Base-by-base conservation (phyloP, 2,888 invertebrate genomes). In the Gryllus longicercus region DNA sequence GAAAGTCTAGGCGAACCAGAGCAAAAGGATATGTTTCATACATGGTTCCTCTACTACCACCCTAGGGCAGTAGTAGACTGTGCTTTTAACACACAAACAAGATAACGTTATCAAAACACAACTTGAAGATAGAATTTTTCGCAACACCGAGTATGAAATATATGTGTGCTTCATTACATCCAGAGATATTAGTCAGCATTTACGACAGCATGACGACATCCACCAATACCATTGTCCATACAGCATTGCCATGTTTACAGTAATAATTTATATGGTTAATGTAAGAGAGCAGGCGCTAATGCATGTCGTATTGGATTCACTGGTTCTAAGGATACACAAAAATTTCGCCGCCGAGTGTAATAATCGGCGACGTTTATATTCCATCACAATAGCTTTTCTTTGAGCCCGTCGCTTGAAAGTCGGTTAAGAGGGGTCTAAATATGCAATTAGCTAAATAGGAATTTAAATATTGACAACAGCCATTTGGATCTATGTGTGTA, bases 11-110 rank as follows among this genome's bases (percentile, higher is more conserved):
- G 83, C 81, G 82, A 79, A 38, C 81, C 83, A 75, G 80, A 79
- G 78, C 80, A 80, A 80, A 63, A 80, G 80, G 83, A 83, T 83
- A 83, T 83, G 83, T 83, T 78, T 82, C 74, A 78, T 82, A 79
- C 80, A 82, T 83, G 83, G 83, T 83, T 83, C 82, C 80, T 79
- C 76, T 75, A 38, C 77, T 76, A 81, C 81, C 75, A 79, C 81
- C 23, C 49, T 51, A 18, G 79, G 50, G 77, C 76, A 79, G 77
- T 51, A 81, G 77, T 81, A 77, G 63, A 51, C 21, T 80, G 76
- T 75, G 38, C 78, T 79, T 74, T 79, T 78, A 79, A 81, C 78
- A 81, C 49, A 81, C 74, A 80, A 75, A 76, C 80, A 80, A 80
- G 78, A 80, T 50, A 80, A 76, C 51, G 23, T 76, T 78, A 78